Conservation (phyloP, 1,140 invertebrate genomes). For the Campodea augens region DNA sequence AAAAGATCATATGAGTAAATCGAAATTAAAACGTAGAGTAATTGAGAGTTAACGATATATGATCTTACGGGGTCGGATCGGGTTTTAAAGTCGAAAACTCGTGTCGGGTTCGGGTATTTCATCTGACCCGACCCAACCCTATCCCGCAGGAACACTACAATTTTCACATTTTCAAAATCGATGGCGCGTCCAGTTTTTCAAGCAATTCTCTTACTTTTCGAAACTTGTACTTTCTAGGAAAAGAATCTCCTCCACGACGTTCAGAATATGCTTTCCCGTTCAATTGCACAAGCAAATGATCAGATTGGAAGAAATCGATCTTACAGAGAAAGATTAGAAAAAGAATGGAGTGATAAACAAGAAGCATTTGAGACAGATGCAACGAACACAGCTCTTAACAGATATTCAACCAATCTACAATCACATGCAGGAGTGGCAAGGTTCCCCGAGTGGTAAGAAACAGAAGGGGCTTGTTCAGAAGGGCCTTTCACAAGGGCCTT, state of each 20-base stretch:
- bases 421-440: slow-evolving; percentile 15
- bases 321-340: slow-evolving; percentile 28
- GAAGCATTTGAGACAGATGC: slow-evolving; percentile 29
- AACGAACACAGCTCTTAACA: slow-evolving; percentile 8
- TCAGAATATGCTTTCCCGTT: background rate
- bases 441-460: slow-evolving; percentile 14
- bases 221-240: too few species aligned
- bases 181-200: too few species aligned
- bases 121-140: too few species aligned
- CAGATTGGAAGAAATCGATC: slow-evolving; percentile 29
- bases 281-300: slow-evolving; percentile 24
- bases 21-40: too few species aligned
- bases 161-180: too few species aligned
- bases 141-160: too few species aligned
- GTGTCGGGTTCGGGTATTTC: too few species aligned
- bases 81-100: too few species aligned
- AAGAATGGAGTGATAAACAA: slow-evolving; percentile 33
- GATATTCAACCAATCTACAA: slow-evolving; percentile 11
- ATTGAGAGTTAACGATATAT: too few species aligned
- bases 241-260: background rate
- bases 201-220: too few species aligned
- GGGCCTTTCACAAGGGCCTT: background rate
- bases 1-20: too few species aligned
- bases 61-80: too few species aligned
- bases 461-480: background rate